Conservation (phyloP, 2,888 invertebrate genomes). For the Caenorhabditis angaria region DNA sequence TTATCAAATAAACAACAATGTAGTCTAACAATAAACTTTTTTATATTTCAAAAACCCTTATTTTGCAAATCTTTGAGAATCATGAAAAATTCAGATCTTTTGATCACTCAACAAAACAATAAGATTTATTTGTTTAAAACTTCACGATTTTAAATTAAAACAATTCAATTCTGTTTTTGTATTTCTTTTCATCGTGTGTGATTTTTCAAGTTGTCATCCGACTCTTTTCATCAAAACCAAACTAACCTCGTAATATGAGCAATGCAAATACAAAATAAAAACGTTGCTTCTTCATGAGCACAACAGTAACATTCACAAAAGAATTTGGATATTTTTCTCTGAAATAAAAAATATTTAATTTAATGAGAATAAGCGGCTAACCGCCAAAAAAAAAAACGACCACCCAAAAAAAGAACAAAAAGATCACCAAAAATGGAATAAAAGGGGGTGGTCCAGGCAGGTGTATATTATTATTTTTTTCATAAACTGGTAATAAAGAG, state of each 20-base stretch:
- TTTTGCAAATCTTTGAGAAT: no score
- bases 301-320: background rate
- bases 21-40: no score
- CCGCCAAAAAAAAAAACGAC: background rate
- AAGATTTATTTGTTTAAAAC: no score
- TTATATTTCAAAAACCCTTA: no score
- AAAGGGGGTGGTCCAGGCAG: background rate
- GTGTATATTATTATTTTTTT: background rate
- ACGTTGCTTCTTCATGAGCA: background rate
- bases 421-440: no score
- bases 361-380: background rate
- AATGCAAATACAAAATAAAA: slow-evolving; percentile 4
- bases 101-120: no score
- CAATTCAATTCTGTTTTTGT: background rate
- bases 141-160: no score
- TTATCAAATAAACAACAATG: no score
- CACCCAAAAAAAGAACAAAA: no score
- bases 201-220: background rate
- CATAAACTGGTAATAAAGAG: slow-evolving; percentile 1
- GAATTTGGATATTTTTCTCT: background rate
- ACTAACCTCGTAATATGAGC: background rate
- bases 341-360: background rate
- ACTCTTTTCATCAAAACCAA: background rate
- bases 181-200: no score
- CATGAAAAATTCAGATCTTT: no score